phyloP scores from a whole-genome alignment of 2,797 vertebrate species.

The Toxotes lorentzi region DNA sequence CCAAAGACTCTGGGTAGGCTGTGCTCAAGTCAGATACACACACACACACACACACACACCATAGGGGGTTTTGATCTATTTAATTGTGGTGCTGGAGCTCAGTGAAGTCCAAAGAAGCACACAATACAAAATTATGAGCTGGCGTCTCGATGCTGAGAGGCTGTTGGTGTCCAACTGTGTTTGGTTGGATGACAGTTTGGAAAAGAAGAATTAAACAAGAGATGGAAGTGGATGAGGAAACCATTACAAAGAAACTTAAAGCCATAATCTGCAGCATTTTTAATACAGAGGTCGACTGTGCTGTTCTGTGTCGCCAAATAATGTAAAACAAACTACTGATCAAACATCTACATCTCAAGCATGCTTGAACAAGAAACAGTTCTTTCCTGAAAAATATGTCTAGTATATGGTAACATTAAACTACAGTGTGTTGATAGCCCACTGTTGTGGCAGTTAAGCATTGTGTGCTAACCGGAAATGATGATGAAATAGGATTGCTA shows the following conservation, averaged over 20 bases:
- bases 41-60: conserved; percentile 19
- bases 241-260: background rate
- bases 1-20: conserved; percentile 35
- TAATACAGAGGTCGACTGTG: background rate
- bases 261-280: background rate
- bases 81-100: conserved; percentile 37
- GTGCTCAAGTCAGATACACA: conserved; percentile 1
- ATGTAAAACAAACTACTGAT: background rate
- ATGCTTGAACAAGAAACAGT: background rate
- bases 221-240: conserved; percentile 15
- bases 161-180: conserved; percentile 30
- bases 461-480: background rate
- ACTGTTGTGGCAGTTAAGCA: background rate
- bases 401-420: background rate
- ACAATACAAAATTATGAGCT: conserved; percentile 29
- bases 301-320: background rate
- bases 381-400: background rate
- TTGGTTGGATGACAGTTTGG: conserved; percentile 1
- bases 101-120: conserved; percentile 23
- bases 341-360: background rate
- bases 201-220: conserved; percentile 22
- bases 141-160: conserved; percentile 15
- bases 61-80: conserved; percentile 34
- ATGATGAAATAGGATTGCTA: background rate
- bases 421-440: background rate